Evolutionary conservation across 2,888 invertebrate genomes (phyloP).

Genomic region (Chalcis sispes): DNA sequence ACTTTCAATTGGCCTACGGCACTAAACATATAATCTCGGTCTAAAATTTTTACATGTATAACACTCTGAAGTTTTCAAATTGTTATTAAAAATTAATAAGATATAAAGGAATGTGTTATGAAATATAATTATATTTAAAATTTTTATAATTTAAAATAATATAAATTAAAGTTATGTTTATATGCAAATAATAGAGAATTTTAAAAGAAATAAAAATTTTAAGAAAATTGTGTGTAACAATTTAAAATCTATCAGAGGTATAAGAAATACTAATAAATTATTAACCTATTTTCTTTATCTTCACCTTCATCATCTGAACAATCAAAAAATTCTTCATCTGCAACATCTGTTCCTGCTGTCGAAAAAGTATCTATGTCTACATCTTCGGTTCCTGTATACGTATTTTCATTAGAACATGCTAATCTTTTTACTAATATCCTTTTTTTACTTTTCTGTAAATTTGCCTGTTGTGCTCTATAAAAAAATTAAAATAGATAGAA

Average conservation of each 20-base stretch:
- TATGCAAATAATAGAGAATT: neutral
- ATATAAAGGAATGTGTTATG: neutral
- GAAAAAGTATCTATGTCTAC: constrained; percentile 71
- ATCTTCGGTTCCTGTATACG: constrained; percentile 66
- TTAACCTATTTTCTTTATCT: constrained; percentile 69
- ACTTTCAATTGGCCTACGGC: constrained; percentile 69
- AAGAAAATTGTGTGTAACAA: constrained; percentile 53
- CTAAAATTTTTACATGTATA: constrained; percentile 56
- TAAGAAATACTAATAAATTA: constrained; percentile 48
- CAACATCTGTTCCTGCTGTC: constrained; percentile 70
- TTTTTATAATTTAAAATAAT: too few species aligned
- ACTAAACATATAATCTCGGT: constrained; percentile 72
- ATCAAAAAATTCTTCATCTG: constrained; percentile 73
- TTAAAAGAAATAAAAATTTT: too few species aligned
- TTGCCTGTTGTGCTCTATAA: constrained; percentile 65
- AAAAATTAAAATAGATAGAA: constrained; percentile 10
- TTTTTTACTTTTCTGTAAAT: constrained; percentile 65
- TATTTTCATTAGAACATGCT: constrained; percentile 64
- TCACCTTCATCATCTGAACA: constrained; percentile 71
- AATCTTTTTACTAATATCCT: constrained; percentile 61
- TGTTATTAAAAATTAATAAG: constrained; percentile 31
- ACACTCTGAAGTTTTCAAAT: constrained; percentile 49
- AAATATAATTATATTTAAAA: too few species aligned
- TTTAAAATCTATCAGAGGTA: constrained; percentile 51
- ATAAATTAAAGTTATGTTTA: too few species aligned